A percentile compares a stretch with the other conserved stretches of the same genome.
These are phyloP conservation scores for Ceratosolen solmsi DNA, from an alignment of 1,140 invertebrate species.

Conservation along the genomic window DNA sequence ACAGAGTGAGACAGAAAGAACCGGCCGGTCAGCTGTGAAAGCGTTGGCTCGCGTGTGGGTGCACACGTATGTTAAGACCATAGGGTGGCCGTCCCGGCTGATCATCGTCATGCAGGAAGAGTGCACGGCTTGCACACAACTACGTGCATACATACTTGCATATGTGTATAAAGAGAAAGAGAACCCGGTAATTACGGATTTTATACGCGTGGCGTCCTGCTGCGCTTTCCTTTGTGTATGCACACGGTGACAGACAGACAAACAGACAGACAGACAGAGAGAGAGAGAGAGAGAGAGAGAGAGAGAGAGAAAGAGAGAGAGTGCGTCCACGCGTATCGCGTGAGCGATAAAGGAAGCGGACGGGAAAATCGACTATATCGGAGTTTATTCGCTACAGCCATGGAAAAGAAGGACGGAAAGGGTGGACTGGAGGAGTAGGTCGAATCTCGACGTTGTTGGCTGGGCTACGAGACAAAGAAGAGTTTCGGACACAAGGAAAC, in stretches of 20 bases:
- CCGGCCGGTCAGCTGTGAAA: conserved; percentile 73
- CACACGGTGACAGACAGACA: not conserved
- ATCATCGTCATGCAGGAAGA: conserved; percentile 52
- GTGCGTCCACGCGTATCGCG: not conserved
- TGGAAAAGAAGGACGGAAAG: not conserved
- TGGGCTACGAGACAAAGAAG: conserved; percentile 15
- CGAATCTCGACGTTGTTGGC: not conserved
- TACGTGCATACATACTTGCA: not conserved
- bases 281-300: conserved; percentile 34
- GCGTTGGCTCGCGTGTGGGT: conserved; percentile 52
- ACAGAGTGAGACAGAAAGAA: conserved; percentile 33
- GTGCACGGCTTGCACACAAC: too few species aligned
- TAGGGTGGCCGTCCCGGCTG: not conserved
- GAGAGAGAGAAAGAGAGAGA: conserved; percentile 27
- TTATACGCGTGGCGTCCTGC: not conserved
- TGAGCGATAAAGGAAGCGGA: not conserved
- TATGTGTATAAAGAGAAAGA: conserved; percentile 29
- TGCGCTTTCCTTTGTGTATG: too few species aligned
- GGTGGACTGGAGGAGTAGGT: not conserved
- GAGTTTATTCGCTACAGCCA: not conserved
- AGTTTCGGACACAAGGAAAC: not conserved
- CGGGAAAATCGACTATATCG: not conserved
- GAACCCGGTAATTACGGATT: conserved; percentile 32
- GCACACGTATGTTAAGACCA: conserved; percentile 26
- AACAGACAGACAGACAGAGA: not conserved